Evolutionary conservation across 2,113 vertebrate species (phyloP).

Genomic region (Gavia stellata): DNA sequence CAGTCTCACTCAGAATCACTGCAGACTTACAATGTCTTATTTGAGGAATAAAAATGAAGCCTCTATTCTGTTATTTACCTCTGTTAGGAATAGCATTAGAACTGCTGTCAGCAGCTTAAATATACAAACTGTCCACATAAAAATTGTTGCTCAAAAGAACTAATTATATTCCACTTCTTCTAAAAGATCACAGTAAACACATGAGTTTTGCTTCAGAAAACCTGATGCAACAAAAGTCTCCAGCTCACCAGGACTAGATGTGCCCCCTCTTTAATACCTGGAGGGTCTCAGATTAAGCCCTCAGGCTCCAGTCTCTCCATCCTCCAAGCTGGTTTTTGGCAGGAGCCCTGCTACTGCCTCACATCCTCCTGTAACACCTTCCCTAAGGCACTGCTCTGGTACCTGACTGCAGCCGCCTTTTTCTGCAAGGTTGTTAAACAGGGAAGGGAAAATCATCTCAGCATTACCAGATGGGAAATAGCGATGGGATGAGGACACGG

Average conservation of each 20-base stretch:
- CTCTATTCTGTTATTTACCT: neutral
- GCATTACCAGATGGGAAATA: neutral
- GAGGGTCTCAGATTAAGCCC: neutral
- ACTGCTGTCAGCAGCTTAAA: neutral
- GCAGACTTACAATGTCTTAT: neutral
- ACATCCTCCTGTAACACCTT: neutral
- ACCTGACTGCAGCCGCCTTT: neutral
- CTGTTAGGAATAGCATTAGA: neutral
- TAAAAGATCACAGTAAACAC: neutral
- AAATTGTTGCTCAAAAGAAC: neutral
- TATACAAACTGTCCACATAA: neutral
- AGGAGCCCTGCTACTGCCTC: neutral
- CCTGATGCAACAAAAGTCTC: neutral
- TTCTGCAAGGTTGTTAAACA: neutral
- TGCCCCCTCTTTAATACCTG: neutral
- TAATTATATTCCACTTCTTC: neutral
- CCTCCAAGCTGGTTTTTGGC: neutral
- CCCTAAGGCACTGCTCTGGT: neutral
- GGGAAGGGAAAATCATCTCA: neutral
- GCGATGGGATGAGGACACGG: neutral
- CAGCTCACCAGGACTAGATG: neutral
- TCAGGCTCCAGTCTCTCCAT: neutral
- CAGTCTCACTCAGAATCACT: conserved; percentile 22
- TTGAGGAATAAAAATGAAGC: neutral
- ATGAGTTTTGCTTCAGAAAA: neutral